Percentiles rank a stretch among this genome's conserved stretches.
These are phyloP conservation scores for Diplodus sargus DNA, from an alignment of 2,797 vertebrate species.

Conservation along the genomic window DNA sequence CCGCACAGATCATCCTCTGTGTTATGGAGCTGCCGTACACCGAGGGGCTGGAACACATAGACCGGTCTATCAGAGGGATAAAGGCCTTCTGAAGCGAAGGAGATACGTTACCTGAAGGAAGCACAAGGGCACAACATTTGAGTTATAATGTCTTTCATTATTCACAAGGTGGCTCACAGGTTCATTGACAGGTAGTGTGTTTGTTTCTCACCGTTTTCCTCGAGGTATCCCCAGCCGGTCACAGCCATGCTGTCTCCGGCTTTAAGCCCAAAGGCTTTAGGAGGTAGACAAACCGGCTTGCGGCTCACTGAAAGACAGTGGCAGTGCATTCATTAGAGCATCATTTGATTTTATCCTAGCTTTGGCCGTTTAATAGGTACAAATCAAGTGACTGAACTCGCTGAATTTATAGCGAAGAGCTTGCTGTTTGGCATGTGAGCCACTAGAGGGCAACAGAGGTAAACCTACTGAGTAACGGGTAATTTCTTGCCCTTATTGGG, in stretches of 20 bases:
- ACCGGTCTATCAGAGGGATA: constrained; percentile 80
- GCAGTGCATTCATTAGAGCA: neutral
- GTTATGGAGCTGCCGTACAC: constrained; percentile 86
- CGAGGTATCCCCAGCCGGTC: constrained; percentile 90
- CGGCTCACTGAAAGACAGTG: constrained; percentile 71
- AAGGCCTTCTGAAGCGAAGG: constrained; percentile 86
- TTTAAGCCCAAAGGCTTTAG: constrained; percentile 79
- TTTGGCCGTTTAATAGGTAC: neutral
- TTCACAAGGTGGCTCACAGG: neutral
- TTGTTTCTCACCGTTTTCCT: constrained; percentile 80
- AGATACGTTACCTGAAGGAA: constrained; percentile 76
- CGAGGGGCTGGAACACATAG: constrained; percentile 78
- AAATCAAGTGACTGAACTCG: neutral
- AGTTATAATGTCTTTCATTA: neutral
- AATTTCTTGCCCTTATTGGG: neutral
- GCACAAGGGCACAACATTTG: neutral
- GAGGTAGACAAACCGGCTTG: constrained; percentile 91
- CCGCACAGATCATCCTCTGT: constrained; percentile 91
- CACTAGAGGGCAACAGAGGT: constrained; percentile 62
- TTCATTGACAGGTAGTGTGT: too few relatives aligned
- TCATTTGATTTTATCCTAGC: neutral
- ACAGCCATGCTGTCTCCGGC: constrained; percentile 75
- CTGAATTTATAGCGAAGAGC: neutral
- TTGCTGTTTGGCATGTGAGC: constrained; percentile 17
- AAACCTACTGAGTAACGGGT: neutral